A percentile compares a stretch with the other conserved stretches of the same genome.
These are phyloP conservation scores for Peromyscus maniculatus DNA, from an alignment of 2,113 vertebrate species.

Conservation along the genomic window DNA sequence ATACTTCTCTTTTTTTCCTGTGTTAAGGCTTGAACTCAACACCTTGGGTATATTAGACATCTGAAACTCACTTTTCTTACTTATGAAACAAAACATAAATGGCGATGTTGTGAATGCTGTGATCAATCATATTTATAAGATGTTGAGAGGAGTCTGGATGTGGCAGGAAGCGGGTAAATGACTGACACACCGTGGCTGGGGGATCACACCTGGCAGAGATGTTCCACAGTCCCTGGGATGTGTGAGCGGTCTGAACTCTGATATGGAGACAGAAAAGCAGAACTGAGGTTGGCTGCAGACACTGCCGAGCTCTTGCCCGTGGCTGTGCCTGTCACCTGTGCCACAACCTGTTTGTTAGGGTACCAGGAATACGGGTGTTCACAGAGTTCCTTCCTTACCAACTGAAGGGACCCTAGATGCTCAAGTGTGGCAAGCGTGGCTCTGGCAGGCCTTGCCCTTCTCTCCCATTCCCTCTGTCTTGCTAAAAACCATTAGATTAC, in stretches of 20 bases:
- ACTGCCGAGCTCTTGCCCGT: background rate
- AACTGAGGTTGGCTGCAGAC: no score
- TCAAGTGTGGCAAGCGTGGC: background rate
- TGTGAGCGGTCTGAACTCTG: fast-evolving
- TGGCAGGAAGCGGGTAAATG: fast-evolving
- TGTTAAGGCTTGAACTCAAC: background rate
- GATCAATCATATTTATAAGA: background rate
- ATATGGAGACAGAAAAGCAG: background rate
- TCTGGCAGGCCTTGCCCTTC: background rate
- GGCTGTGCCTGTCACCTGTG: background rate
- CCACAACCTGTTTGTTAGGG: background rate
- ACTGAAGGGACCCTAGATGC: background rate
- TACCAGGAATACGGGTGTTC: background rate
- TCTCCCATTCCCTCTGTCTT: background rate
- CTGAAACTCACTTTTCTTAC: background rate
- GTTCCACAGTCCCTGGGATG: background rate
- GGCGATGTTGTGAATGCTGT: background rate
- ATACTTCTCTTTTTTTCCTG: no score
- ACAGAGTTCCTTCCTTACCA: background rate
- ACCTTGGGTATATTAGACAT: background rate
- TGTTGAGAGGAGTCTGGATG: background rate
- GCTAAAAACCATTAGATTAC: background rate
- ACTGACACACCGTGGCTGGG: background rate
- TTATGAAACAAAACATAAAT: background rate
- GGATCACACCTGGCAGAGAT: fast-evolving